phyloP scores from a whole-genome alignment of 2,888 invertebrate genomes.

The Papilio gigon region DNA sequence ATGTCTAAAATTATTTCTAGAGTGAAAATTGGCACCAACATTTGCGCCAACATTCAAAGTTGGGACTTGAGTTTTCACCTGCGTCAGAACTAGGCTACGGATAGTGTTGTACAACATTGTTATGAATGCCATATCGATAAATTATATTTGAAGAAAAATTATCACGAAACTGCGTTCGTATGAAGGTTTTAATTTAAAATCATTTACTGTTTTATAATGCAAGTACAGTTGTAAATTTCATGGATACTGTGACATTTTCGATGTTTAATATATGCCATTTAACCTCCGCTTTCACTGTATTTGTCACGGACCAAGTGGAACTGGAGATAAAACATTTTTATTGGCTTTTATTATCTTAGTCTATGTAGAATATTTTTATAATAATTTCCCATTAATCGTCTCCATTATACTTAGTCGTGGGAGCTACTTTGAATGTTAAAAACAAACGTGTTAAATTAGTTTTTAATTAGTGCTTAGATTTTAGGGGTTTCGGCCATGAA shows the following conservation, averaged over 20 bases:
- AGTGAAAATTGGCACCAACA: too few species aligned
- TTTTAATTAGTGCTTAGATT: slow-evolving; percentile 6
- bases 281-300: too few species aligned
- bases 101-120: not conserved
- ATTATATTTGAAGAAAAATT: not conserved
- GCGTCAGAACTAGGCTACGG: not conserved
- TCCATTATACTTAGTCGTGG: not conserved
- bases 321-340: too few species aligned
- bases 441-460: not conserved
- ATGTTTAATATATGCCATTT: too few species aligned
- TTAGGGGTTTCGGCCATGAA: slow-evolving; percentile 2
- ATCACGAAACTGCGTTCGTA: too few species aligned
- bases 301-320: too few species aligned
- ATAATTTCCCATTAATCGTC: not conserved
- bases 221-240: too few species aligned
- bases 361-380: not conserved
- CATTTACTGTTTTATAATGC: too few species aligned
- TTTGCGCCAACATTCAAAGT: not conserved
- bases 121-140: not conserved
- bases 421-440: not conserved
- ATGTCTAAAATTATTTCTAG: too few species aligned
- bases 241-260: too few species aligned
- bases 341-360: too few species aligned
- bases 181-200: too few species aligned
- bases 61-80: not conserved